Evolutionary conservation across 2,888 invertebrate genomes (phyloP), one percentile per base, ranked within the genome.

Genomic region (Lobophora halterata): DNA sequence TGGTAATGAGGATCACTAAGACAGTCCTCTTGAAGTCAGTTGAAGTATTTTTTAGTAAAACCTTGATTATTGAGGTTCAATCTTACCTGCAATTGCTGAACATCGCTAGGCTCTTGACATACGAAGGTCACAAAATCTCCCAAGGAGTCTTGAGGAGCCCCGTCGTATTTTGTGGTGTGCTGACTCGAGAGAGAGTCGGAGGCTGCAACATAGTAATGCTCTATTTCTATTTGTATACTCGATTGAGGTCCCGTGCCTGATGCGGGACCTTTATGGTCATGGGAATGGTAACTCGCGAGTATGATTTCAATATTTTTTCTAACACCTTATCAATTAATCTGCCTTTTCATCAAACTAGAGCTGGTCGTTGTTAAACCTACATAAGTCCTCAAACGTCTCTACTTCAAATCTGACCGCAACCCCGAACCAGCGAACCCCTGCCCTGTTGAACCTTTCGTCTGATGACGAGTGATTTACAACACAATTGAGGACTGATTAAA

Each of bases 41-140:
- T n/a, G n/a, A n/a, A n/a, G n/a, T n/a, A n/a, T n/a, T n/a, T n/a
- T n/a, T n/a, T n/a, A n/a, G n/a, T n/a, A n/a, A n/a, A n/a, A n/a
- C n/a, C 8, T 9, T 8, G 4, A 9, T 7, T 8, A 4, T 5
- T 5, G 10, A 17, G 30, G 7, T 37, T 2, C n/a, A 29, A 10
- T 25, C 33, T 28, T 45, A 93, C 93, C 91, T 93, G 93, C 68
- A 93, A 86, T 67, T 91, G 91, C 78, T 93, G 93, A 0, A 83
- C 82, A 42, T 92, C 92, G 46, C 92, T 92, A 58, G 95, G 94
- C 79, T 98, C 98, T 82, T 97, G 97, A 72, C 98, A 98, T 32
- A 98, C 98, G 69, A 98, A 96, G 24, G 97, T 97, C 51, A 98
- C 98, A 79, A 98, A 98, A 81, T 98, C 98, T 1, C 97, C 95